These are phyloP conservation scores for Stenodera caucasica DNA, from an alignment of 2,888 invertebrate species.

Conservation along the genomic window DNA sequence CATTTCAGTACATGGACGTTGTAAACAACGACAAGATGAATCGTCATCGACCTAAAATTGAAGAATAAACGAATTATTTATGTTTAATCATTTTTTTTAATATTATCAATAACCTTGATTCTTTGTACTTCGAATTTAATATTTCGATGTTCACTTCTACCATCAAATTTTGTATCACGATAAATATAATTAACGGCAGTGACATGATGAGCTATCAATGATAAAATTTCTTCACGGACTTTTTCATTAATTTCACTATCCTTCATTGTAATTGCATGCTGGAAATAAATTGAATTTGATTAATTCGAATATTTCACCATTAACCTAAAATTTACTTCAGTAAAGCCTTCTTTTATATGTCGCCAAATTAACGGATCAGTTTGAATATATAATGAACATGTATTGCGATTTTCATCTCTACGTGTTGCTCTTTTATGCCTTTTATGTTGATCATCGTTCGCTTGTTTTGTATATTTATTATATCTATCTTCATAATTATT, in stretches of 20 bases:
- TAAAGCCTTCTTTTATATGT: slow-evolving; percentile 82
- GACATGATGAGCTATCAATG: slow-evolving; percentile 97
- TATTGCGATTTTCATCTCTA: slow-evolving; percentile 77
- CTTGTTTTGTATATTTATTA: slow-evolving; percentile 78
- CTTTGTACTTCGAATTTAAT: slow-evolving; percentile 96
- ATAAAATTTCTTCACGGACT: slow-evolving; percentile 95
- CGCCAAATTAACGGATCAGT: slow-evolving; percentile 98
- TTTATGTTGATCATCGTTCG: slow-evolving; percentile 59
- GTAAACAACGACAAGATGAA: slow-evolving; percentile 67
- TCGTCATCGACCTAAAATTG: slow-evolving; percentile 83
- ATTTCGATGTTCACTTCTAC: slow-evolving; percentile 84
- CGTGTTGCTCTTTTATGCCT: slow-evolving; percentile 57
- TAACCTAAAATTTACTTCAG: slow-evolving; percentile 72
- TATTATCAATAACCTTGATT: slow-evolving; percentile 63
- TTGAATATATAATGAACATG: slow-evolving; percentile 95
- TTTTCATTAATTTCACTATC: slow-evolving; percentile 77
- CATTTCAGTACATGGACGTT: slow-evolving; percentile 66
- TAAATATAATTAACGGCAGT: slow-evolving; percentile 98
- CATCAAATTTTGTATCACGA: slow-evolving; percentile 92
- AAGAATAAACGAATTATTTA: background rate
- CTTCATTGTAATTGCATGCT: slow-evolving; percentile 74
- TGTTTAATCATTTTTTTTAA: background rate
- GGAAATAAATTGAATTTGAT: slow-evolving; percentile 40
- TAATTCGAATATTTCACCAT: background rate
- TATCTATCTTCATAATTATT: slow-evolving; percentile 57